These are phyloP conservation scores for Drosophila mettleri DNA, from an alignment of 2,888 invertebrate species.

Conservation along the genomic window DNA sequence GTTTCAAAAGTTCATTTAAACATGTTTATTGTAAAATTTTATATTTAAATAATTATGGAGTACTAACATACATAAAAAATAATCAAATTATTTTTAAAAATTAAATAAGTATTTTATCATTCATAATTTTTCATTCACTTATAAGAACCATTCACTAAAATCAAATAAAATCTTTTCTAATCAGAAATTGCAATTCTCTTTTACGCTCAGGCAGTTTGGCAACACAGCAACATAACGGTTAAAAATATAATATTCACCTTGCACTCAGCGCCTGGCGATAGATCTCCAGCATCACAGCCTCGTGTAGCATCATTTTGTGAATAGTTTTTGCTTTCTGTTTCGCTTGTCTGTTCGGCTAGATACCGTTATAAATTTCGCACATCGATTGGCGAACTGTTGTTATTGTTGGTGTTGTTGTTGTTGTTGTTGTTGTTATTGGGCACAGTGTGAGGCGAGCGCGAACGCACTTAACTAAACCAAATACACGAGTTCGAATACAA, in stretches of 20 bases:
- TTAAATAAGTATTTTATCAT: no score
- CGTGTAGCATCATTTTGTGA: conserved; percentile 85
- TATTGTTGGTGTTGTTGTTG: conserved; percentile 19
- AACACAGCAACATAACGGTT: conserved; percentile 38
- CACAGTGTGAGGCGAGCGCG: conserved; percentile 30
- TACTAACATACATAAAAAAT: no score
- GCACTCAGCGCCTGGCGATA: conserved; percentile 85
- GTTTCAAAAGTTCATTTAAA: no score
- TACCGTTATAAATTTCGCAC: conserved; percentile 36
- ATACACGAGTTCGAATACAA: conserved; percentile 31
- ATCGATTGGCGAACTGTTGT: conserved; percentile 28
- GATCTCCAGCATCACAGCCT: conserved; percentile 86
- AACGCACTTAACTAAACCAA: conserved; percentile 53
- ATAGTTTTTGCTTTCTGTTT: conserved; percentile 9
- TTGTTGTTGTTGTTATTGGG: conserved; percentile 20
- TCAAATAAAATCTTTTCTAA: neutral
- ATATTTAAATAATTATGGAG: no score
- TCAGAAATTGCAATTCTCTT: neutral
- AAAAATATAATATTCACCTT: conserved; percentile 76
- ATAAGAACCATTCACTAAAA: no score
- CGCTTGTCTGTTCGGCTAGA: conserved; percentile 15
- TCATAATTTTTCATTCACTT: no score
- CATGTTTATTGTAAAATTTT: neutral
- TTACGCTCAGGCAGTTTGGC: neutral
- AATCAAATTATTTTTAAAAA: no score